Evolutionary conservation across 1,140 invertebrate genomes (phyloP).

Genomic region (Hypsibius dujardini): DNA sequence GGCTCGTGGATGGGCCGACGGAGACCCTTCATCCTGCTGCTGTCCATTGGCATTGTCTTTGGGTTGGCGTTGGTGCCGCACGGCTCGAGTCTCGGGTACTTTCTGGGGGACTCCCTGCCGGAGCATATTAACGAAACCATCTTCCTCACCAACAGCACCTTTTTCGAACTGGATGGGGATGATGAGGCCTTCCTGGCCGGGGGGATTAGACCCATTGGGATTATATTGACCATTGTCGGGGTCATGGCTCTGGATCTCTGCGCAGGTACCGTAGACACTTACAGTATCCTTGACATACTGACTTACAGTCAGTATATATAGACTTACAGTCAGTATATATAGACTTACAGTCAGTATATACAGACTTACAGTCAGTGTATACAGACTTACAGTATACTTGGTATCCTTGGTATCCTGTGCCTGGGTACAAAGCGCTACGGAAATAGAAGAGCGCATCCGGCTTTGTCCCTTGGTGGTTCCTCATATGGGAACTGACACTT

Average conservation of each 20-base stretch:
- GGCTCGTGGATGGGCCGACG: slow-evolving; percentile 55
- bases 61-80: slow-evolving; percentile 74
- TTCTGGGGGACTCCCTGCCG: slow-evolving; percentile 46
- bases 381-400: no score
- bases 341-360: no score
- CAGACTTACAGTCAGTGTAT: no score
- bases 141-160: not conserved
- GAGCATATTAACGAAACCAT: slow-evolving; percentile 1
- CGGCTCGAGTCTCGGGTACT: slow-evolving; percentile 59
- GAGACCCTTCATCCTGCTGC: slow-evolving; percentile 69
- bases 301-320: no score
- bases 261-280: no score
- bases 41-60: slow-evolving; percentile 69
- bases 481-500: no score
- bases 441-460: no score
- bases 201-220: slow-evolving; percentile 34
- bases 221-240: slow-evolving; percentile 76
- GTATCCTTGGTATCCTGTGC: no score
- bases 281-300: no score
- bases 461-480: no score
- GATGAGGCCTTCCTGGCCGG: not conserved
- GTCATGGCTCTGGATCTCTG: slow-evolving; percentile 85
- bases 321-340: no score
- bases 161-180: not conserved
- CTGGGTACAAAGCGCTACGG: no score